Evolutionary conservation across 2,888 invertebrate genomes (phyloP).

Genomic region (Drosophila neotestacea): DNA sequence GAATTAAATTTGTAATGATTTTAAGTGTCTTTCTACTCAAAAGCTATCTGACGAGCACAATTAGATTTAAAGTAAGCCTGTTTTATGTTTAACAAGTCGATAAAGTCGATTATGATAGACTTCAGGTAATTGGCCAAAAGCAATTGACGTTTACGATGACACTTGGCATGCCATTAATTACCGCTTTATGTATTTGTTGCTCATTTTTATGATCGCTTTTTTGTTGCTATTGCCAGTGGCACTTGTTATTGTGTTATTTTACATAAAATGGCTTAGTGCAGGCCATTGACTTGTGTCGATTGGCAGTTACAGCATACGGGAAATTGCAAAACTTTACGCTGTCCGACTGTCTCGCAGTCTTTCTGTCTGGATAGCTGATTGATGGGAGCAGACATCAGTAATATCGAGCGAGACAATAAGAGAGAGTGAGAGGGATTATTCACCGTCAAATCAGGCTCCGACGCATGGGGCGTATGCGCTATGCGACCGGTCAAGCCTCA

Average conservation of each 20-base stretch:
- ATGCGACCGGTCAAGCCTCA: constrained; percentile 43
- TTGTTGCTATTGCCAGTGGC: constrained; percentile 18
- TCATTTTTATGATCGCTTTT: constrained; percentile 12
- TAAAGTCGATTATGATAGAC: constrained; percentile 11
- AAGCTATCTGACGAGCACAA: constrained; percentile 2
- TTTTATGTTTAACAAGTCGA: constrained; percentile 27
- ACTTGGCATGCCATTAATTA: constrained; percentile 56
- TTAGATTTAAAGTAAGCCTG: background rate
- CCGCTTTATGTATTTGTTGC: constrained; percentile 22
- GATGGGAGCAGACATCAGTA: constrained; percentile 43
- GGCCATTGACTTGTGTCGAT: constrained; percentile 50
- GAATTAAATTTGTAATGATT: background rate
- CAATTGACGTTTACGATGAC: constrained; percentile 43
- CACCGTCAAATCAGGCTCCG: constrained; percentile 28
- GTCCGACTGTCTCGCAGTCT: constrained; percentile 5
- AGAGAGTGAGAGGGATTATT: constrained; percentile 39
- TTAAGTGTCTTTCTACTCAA: background rate
- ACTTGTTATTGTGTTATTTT: background rate
- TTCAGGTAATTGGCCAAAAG: constrained; percentile 39
- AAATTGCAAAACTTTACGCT: constrained; percentile 40
- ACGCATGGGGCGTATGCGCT: constrained; percentile 54
- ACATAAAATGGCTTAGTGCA: constrained; percentile 15
- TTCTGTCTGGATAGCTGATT: constrained; percentile 40
- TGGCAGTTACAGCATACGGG: constrained; percentile 26
- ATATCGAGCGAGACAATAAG: constrained; percentile 9